These are phyloP conservation scores for Falco berigora DNA, from an alignment of 2,797 vertebrate species.

Conservation along the genomic window DNA sequence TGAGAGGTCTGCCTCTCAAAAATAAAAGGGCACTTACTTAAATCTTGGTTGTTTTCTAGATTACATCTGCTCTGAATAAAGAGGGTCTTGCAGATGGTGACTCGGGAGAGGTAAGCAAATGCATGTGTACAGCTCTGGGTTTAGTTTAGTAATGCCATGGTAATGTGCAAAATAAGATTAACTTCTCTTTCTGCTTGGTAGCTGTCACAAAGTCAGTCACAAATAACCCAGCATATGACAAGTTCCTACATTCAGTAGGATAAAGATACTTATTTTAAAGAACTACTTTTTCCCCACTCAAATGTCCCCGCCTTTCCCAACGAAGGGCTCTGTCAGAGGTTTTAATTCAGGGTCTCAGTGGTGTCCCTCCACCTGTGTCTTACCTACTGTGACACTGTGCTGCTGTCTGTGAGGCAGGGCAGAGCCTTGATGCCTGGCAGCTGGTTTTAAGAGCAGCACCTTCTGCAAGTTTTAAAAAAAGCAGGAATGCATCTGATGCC, in stretches of 20 bases:
- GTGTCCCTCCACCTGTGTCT: background rate
- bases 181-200: background rate
- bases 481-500: background rate
- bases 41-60: constrained; percentile 72
- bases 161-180: background rate
- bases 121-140: background rate
- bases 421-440: background rate
- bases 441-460: background rate
- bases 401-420: background rate
- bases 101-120: constrained; percentile 70
- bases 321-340: background rate
- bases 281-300: background rate
- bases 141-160: background rate
- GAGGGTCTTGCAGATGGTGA: constrained; percentile 47
- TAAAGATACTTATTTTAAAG: background rate
- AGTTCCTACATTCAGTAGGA: background rate
- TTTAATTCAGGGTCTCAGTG: background rate
- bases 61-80: constrained; percentile 80
- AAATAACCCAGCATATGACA: background rate
- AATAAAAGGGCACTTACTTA: background rate
- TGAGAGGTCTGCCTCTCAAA: background rate
- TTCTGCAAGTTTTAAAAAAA: background rate
- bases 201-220: background rate
- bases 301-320: background rate
- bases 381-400: background rate